Conservation (phyloP, 2,113 vertebrate genomes). For the Scytalopus superciliaris region DNA sequence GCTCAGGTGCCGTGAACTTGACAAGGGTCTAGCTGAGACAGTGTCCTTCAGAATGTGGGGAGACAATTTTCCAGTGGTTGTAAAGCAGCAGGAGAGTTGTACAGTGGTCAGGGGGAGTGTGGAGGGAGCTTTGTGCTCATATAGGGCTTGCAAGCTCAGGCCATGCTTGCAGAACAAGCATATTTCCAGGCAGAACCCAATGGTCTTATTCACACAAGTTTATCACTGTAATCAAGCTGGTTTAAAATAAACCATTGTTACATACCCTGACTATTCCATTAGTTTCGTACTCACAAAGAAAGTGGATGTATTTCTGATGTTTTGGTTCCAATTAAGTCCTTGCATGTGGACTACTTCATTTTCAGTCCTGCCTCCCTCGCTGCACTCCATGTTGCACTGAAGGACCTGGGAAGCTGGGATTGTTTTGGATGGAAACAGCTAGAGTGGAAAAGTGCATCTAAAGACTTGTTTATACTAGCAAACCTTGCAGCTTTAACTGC, state of each 20-base stretch:
- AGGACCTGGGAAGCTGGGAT: neutral
- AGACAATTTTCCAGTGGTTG: neutral
- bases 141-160: neutral
- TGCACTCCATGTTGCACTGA: neutral
- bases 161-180: neutral
- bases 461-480: neutral
- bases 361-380: neutral
- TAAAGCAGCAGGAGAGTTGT: neutral
- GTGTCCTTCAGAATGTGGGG: neutral
- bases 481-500: neutral
- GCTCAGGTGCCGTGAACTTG: neutral
- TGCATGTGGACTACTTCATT: neutral
- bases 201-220: neutral
- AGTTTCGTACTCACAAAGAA: neutral
- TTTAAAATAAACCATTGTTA: neutral
- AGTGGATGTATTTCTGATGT: neutral
- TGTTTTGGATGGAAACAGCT: neutral
- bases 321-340: neutral
- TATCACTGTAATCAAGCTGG: accelerated
- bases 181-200: neutral
- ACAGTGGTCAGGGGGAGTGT: neutral
- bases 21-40: neutral
- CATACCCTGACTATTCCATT: accelerated
- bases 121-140: neutral
- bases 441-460: neutral